Conservation (phyloP, 2,888 invertebrate species). For the Andricus quercusramuli region DNA sequence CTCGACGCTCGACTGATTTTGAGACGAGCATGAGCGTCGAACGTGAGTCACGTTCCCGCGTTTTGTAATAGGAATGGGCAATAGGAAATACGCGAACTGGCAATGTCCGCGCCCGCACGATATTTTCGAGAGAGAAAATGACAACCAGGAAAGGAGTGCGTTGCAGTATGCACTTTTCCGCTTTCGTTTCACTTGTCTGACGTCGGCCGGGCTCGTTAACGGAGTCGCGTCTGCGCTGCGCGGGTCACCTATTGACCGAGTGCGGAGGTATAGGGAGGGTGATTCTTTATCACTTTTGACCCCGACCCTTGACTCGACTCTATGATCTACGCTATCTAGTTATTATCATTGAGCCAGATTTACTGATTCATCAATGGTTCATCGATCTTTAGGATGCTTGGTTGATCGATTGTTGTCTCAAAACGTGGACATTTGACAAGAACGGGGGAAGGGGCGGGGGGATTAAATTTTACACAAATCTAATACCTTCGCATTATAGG, state of each 20-base stretch:
- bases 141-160: not conserved
- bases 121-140: slow-evolving; percentile 9
- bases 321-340: not conserved
- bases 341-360: too few species aligned
- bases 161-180: slow-evolving; percentile 48
- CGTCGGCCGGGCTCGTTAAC: slow-evolving; percentile 58
- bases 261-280: slow-evolving; percentile 53
- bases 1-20: not conserved
- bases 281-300: slow-evolving; percentile 36
- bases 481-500: too few species aligned
- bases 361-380: too few species aligned
- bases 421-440: too few species aligned
- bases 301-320: slow-evolving; percentile 14
- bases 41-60: not conserved
- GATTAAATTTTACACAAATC: too few species aligned
- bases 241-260: slow-evolving; percentile 76
- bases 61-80: not conserved
- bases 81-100: not conserved
- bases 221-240: slow-evolving; percentile 73
- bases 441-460: too few species aligned
- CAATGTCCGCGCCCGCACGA: not conserved
- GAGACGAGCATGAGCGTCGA: too few species aligned
- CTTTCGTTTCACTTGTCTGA: slow-evolving; percentile 46
- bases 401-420: not conserved
- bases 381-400: not conserved